Conservation (phyloP, 2,888 invertebrate species). For the Ochropleura plecta region DNA sequence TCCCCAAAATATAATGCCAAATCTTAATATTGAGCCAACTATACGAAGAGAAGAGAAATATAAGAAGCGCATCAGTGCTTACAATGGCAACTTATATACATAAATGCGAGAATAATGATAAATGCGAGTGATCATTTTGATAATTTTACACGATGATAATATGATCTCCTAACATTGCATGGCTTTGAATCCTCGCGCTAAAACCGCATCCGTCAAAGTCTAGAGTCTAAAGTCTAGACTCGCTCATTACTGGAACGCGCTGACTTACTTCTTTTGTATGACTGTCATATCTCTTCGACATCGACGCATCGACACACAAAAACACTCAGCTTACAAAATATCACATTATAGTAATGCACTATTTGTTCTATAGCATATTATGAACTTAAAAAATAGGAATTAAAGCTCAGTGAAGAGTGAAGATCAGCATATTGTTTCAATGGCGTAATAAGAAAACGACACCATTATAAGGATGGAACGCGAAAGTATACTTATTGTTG, state of each 20-base stretch:
- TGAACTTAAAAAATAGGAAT: not conserved
- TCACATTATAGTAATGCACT: not conserved
- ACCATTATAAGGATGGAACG: slow-evolving; percentile 27
- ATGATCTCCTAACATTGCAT: not conserved
- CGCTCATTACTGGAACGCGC: slow-evolving; percentile 23
- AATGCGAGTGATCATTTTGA: too few relatives aligned
- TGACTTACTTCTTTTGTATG: not conserved
- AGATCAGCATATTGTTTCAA: not conserved
- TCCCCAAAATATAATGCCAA: too few relatives aligned
- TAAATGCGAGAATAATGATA: not conserved
- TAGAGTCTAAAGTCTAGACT: not conserved
- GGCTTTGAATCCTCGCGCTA: slow-evolving; percentile 31
- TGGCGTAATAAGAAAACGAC: not conserved
- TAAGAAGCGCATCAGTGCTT: too few relatives aligned
- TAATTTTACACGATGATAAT: not conserved
- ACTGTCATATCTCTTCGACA: too few relatives aligned
- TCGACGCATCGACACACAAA: not conserved
- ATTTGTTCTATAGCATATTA: too few relatives aligned
- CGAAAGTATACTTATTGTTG: not conserved
- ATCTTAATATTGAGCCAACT: too few relatives aligned
- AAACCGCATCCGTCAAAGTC: not conserved
- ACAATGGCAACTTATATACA: too few relatives aligned
- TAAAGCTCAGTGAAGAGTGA: not conserved
- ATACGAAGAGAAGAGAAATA: too few relatives aligned
- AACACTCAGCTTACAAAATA: not conserved